Percentiles rank a stretch among this genome's conserved stretches.
Evolutionary conservation across 35 echinoderm and acorn worm species (phyloP).

Genomic region (Apostichopus californicus): DNA sequence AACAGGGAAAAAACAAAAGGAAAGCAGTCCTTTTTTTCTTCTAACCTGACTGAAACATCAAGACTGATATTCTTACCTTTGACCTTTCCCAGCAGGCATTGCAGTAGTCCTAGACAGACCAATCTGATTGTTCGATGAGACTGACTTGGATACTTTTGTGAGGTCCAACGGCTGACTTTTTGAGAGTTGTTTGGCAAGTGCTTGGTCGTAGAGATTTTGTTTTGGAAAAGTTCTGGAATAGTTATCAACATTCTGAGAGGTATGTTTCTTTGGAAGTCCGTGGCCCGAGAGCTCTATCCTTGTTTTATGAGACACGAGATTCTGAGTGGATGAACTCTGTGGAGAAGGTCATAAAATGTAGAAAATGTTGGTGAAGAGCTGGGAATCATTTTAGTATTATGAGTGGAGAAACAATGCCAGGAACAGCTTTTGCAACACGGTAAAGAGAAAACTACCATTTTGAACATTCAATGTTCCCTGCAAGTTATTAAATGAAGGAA

Average conservation of each 20-base stretch:
- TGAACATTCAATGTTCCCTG: too few species aligned
- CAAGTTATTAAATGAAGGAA: too few species aligned
- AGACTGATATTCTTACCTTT: background rate
- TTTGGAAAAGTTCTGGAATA: background rate
- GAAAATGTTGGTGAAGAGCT: too few species aligned
- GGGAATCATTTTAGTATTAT: too few species aligned
- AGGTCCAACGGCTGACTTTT: constrained; percentile 3
- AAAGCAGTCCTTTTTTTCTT: too few species aligned
- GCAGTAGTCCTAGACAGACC: background rate
- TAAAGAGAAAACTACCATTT: too few species aligned
- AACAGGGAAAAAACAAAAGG: too few species aligned
- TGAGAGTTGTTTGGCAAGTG: background rate
- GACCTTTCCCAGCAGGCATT: background rate
- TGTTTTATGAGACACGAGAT: constrained; percentile 49
- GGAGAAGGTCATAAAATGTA: too few species aligned
- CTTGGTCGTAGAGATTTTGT: constrained; percentile 5
- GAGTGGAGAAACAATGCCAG: too few species aligned
- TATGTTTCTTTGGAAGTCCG: background rate
- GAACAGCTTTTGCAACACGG: too few species aligned
- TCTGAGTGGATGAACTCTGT: constrained; percentile 23
- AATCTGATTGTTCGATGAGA: background rate
- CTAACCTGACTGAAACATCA: background rate
- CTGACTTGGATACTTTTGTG: constrained; percentile 1
- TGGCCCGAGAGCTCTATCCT: constrained; percentile 56
- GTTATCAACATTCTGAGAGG: background rate